These are phyloP conservation scores for Rhinatrema bivittatum DNA, from an alignment of 2,797 vertebrate species.

Conservation along the genomic window DNA sequence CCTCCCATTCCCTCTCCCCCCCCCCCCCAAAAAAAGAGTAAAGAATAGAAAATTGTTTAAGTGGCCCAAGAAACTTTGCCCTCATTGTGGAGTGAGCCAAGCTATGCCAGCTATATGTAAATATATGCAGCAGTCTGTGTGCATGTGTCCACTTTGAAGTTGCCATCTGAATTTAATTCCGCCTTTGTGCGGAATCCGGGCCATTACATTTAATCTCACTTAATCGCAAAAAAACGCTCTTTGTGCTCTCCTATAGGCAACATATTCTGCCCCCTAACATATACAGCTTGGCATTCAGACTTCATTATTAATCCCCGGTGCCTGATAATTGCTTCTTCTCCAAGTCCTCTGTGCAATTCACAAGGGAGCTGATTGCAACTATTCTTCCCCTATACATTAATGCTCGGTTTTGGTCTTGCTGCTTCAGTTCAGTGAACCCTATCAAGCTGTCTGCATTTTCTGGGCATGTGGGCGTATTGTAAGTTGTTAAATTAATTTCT, in stretches of 20 bases:
- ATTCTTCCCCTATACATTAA: constrained; percentile 72
- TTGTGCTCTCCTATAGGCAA: constrained; percentile 87
- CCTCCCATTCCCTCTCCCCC: too few relatives aligned
- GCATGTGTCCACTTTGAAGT: constrained; percentile 85
- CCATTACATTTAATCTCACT: constrained; percentile 97
- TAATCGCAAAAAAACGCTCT: constrained; percentile 92
- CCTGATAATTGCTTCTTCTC: constrained; percentile 86
- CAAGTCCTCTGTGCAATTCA: constrained; percentile 88
- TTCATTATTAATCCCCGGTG: constrained; percentile 82
- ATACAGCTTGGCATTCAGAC: constrained; percentile 79
- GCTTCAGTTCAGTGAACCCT: constrained; percentile 74
- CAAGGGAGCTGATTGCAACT: constrained; percentile 71
- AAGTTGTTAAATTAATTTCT: constrained; percentile 66
- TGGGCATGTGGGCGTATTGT: constrained; percentile 95
- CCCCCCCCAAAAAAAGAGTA: too few relatives aligned
- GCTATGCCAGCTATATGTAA: constrained; percentile 98
- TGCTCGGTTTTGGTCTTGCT: constrained; percentile 69
- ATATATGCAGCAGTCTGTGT: constrained; percentile 75
- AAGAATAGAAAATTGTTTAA: constrained; percentile 68
- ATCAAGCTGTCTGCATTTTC: constrained; percentile 90
- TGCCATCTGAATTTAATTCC: constrained; percentile 75
- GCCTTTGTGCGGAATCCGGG: constrained; percentile 87
- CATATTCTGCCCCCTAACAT: constrained; percentile 87
- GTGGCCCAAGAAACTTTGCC: constrained; percentile 80
- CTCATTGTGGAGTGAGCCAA: constrained; percentile 59